phyloP scores from a whole-genome alignment of 53 echinoderm and acorn worm genomes.

The Echinometra lucunter region DNA sequence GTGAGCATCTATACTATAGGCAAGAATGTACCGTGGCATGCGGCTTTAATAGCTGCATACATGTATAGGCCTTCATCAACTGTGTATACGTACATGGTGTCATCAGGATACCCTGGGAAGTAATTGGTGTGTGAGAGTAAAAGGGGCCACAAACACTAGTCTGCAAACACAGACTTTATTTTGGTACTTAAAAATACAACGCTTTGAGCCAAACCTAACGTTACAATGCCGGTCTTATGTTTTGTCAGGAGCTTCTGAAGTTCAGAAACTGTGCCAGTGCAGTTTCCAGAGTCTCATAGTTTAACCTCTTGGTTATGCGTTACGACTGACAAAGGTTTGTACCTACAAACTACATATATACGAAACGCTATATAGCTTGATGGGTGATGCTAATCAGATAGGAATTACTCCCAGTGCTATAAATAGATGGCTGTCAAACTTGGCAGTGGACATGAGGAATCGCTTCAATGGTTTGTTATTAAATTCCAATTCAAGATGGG shows the following conservation, averaged over 20 bases:
- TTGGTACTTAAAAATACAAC: too few species aligned
- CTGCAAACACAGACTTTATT: too few species aligned
- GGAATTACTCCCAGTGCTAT: conserved; percentile 45
- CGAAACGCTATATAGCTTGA: neutral
- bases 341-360: too few species aligned
- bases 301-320: too few species aligned
- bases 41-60: neutral
- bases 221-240: too few species aligned
- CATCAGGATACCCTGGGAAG: conserved; percentile 33
- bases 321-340: too few species aligned
- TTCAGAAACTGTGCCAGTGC: too few species aligned
- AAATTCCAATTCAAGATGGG: conserved; percentile 28
- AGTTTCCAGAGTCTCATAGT: too few species aligned
- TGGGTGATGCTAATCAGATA: conserved; percentile 46
- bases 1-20: neutral
- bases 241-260: too few species aligned
- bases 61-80: conserved; percentile 24
- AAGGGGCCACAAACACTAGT: too few species aligned
- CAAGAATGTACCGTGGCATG: neutral
- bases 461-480: conserved; percentile 42
- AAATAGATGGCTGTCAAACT: conserved; percentile 26
- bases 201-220: too few species aligned
- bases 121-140: conserved; percentile 16
- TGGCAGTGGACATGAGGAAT: conserved; percentile 36
- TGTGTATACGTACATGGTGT: too few species aligned